A percentile compares a stretch with the other conserved stretches of the same genome.
Evolutionary conservation across 2,888 invertebrate species (phyloP).

Genomic region (Scrobipalpa costella): DNA sequence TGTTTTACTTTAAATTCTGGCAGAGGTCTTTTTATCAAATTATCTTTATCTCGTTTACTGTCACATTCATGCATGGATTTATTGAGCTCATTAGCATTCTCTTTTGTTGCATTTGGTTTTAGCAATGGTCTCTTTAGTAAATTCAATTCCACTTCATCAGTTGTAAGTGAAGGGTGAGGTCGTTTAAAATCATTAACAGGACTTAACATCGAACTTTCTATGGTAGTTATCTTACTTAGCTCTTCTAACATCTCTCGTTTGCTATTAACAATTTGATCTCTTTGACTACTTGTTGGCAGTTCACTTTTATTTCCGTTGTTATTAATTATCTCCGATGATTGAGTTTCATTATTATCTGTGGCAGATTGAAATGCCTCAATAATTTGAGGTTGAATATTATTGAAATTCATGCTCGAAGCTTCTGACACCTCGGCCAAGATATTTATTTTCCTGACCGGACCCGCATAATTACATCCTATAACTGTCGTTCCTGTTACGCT

Average conservation of each 20-base stretch:
- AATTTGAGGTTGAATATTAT: background rate
- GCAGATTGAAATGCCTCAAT: background rate
- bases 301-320: background rate
- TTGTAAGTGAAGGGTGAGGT: background rate
- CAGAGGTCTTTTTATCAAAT: background rate
- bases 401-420: background rate
- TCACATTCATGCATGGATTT: background rate
- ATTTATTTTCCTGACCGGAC: slow-evolving; percentile 39
- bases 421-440: slow-evolving; percentile 22
- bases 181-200: slow-evolving; percentile 19
- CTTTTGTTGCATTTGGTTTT: background rate
- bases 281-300: background rate
- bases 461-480: slow-evolving; percentile 38
- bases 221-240: slow-evolving; percentile 35
- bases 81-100: background rate
- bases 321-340: background rate
- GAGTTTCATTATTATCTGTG: background rate
- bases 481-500: slow-evolving; percentile 29
- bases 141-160: background rate
- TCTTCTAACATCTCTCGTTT: slow-evolving; percentile 41
- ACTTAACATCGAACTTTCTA: slow-evolving; percentile 12
- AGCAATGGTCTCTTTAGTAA: background rate
- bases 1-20: background rate
- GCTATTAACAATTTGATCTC: slow-evolving; percentile 24
- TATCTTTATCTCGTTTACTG: background rate